Evolutionary conservation across 2,797 vertebrate species (phyloP).

Genomic region (Mormyrops boulengeri): DNA sequence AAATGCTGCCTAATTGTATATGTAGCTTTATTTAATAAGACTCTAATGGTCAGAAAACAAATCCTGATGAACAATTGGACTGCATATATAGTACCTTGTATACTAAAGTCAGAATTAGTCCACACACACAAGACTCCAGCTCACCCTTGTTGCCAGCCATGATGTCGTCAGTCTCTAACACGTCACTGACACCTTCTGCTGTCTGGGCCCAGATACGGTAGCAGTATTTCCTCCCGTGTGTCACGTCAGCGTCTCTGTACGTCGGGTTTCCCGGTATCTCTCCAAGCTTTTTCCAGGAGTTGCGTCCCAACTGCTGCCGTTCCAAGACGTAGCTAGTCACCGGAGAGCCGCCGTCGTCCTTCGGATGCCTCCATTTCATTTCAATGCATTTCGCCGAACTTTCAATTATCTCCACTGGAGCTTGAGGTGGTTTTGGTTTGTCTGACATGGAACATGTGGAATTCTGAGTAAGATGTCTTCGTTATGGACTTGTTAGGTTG

Average conservation of each 20-base stretch:
- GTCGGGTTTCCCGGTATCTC: slow-evolving; percentile 52
- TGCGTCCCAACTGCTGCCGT: slow-evolving; percentile 68
- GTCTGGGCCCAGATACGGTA: slow-evolving; percentile 74
- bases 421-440: slow-evolving; percentile 74
- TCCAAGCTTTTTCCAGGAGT: slow-evolving; percentile 71
- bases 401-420: slow-evolving; percentile 69
- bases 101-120: not conserved
- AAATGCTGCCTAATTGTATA: not conserved
- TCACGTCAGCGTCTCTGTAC: slow-evolving; percentile 63
- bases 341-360: slow-evolving; percentile 72
- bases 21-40: not conserved
- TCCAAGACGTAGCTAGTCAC: slow-evolving; percentile 71
- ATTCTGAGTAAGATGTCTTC: not conserved
- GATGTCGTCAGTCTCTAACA: slow-evolving; percentile 72
- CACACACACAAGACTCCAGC: slow-evolving; percentile 8
- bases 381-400: slow-evolving; percentile 54
- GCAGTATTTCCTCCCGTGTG: slow-evolving; percentile 68
- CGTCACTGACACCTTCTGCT: slow-evolving; percentile 65
- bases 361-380: slow-evolving; percentile 74
- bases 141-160: slow-evolving; percentile 73
- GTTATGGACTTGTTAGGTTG: not conserved
- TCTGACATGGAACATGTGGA: slow-evolving; percentile 40
- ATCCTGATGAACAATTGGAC: not conserved
- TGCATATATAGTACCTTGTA: not conserved
- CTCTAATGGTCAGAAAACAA: not conserved